A percentile compares a stretch with the other conserved stretches of the same genome.
These are phyloP conservation scores for Crypturellus undulatus DNA, from an alignment of 2,113 vertebrate genomes.

Conservation along the genomic window DNA sequence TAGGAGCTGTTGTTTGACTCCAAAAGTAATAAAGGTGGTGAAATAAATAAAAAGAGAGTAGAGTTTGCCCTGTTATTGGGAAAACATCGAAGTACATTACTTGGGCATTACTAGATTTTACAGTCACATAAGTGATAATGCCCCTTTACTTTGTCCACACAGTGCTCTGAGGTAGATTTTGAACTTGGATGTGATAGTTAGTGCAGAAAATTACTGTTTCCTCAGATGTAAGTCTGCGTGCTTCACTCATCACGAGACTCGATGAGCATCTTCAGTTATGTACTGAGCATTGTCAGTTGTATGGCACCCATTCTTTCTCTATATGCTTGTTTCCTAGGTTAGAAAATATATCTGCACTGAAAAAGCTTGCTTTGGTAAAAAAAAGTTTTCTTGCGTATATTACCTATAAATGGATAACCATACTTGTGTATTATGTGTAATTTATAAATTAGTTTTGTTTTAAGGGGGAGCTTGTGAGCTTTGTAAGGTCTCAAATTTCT, in stretches of 20 bases:
- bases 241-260: accelerated
- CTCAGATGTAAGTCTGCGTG: accelerated
- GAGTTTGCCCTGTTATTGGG: not conserved
- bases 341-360: not conserved
- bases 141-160: not conserved
- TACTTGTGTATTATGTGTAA: not conserved
- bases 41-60: not conserved
- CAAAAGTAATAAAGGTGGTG: not conserved
- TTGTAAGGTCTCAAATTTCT: not conserved
- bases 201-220: not conserved
- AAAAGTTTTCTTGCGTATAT: not conserved
- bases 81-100: not conserved
- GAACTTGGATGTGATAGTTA: not conserved
- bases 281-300: not conserved
- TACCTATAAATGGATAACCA: not conserved
- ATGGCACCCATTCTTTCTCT: not conserved
- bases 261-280: not conserved
- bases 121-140: not conserved
- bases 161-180: not conserved
- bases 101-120: not conserved
- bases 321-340: not conserved
- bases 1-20: not conserved
- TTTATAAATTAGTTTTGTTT: not conserved
- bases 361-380: not conserved
- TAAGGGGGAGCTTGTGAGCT: not conserved